Conservation (phyloP, 2,888 invertebrate genomes). For the Leptodirus hochenwartii region DNA sequence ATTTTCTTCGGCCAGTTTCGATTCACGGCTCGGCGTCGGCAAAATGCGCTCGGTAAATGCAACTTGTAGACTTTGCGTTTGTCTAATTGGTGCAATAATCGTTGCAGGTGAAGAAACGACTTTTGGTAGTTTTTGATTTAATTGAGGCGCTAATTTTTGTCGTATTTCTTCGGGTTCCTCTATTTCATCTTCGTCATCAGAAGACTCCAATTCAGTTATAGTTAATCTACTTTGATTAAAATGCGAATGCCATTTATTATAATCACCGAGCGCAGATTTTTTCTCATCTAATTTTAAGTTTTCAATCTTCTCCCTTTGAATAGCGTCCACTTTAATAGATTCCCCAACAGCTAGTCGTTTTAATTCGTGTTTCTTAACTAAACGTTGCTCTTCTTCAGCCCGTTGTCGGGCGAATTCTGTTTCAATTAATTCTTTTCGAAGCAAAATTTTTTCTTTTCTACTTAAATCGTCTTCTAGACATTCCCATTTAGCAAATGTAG, state of each 20-base stretch:
- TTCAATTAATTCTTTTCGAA: constrained; percentile 5
- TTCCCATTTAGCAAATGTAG: constrained; percentile 35
- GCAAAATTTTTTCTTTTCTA: constrained; percentile 31
- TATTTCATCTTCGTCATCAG: constrained; percentile 1
- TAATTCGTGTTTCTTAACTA: not conserved
- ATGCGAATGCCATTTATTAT: constrained; percentile 38
- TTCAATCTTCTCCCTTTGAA: constrained; percentile 42
- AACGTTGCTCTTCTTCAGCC: constrained; percentile 6
- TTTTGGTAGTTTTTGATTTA: constrained; percentile 23
- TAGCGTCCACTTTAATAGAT: constrained; percentile 26
- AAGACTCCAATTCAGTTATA: constrained; percentile 2
- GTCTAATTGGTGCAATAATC: constrained; percentile 35
- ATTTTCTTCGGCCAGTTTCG: constrained; percentile 48
- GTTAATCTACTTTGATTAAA: constrained; percentile 6
- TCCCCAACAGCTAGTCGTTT: constrained; percentile 1
- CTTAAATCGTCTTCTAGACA: constrained; percentile 33
- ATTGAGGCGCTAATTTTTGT: constrained; percentile 17
- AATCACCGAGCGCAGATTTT: constrained; percentile 41
- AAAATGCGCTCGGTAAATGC: constrained; percentile 58
- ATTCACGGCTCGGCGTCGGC: constrained; percentile 67
- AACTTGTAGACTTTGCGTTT: constrained; percentile 26
- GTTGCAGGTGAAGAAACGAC: constrained; percentile 33
- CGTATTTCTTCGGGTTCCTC: not conserved
- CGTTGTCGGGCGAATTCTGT: constrained; percentile 5
- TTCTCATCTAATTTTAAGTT: constrained; percentile 40